Evolutionary conservation across 1,140 invertebrate species (phyloP), one percentile per base, ranked within the genome.

Genomic region (Ceratina calcarata): DNA sequence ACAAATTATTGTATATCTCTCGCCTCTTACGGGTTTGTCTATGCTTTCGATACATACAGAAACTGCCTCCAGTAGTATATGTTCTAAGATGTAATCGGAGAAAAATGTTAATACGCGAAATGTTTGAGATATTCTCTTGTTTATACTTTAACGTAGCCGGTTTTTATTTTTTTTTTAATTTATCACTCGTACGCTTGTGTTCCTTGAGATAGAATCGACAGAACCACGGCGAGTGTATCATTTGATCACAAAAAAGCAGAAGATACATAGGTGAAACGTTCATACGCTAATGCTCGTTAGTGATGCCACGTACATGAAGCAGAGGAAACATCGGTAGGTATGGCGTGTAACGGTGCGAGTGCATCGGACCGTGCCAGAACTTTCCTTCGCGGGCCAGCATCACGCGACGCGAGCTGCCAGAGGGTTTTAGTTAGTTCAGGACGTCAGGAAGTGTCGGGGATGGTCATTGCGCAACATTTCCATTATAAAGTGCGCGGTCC

Each of bases 291-390:
- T 24, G 55, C 15, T 53, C 37, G 74, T 61, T 32, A 53, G 60
- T 74, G 77, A 73, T 58, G 69, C 66, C 45, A 37, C 32, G 75
- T 66, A 64, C 27, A 67, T 57, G 73, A 68, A 74, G 27, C 58
- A 73, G 8, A 45, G 37, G 37, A 8, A 45, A 45, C 37, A 10
- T 45, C 37, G 37, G 37, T 83, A 73, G 73, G 57, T 72, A 57
- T 61, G 76, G 84, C 68, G 18, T 66, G 67, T 86, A 86, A 86
- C 84, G 84, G 84, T 85, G 83, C 78, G 80, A 80, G 84, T 64
- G 83, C 84, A 85, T 70, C 80, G 83, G 73, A 82, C 71, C 84
- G 72, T 86, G 80, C 62, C 74, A 70, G 51, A 68, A 71, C 70
- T 83, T 81, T 79, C 83, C 81, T 83, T 69, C 68, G 82, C 60